These are phyloP conservation scores for Hirtodrosophila confusa DNA, from an alignment of 2,888 invertebrate species.

Conservation along the genomic window DNA sequence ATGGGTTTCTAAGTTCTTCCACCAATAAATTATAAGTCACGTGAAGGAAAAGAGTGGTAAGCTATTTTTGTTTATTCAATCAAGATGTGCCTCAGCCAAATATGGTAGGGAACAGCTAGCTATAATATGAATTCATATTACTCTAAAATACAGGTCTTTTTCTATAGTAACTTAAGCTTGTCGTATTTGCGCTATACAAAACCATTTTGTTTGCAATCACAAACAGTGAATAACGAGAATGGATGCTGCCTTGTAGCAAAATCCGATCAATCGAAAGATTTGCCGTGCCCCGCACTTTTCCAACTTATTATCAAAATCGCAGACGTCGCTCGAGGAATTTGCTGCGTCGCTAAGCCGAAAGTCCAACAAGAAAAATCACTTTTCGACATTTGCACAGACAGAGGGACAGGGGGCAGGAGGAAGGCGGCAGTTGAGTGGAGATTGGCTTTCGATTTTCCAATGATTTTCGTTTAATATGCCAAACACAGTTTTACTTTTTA, in stretches of 20 bases:
- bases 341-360: conserved; percentile 69
- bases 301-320: conserved; percentile 60
- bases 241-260: conserved; percentile 11
- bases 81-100: too few relatives aligned
- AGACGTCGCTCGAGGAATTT: conserved; percentile 52
- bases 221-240: conserved; percentile 32
- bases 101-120: too few relatives aligned
- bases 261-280: conserved; percentile 45
- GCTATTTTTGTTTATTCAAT: too few relatives aligned
- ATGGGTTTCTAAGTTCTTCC: too few relatives aligned
- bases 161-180: too few relatives aligned
- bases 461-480: conserved; percentile 68
- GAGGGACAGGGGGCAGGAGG: neutral
- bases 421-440: conserved; percentile 26
- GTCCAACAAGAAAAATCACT: conserved; percentile 78
- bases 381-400: conserved; percentile 45
- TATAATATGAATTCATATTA: too few relatives aligned
- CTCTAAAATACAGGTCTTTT: too few relatives aligned
- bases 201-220: conserved; percentile 6
- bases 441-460: conserved; percentile 69
- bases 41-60: too few relatives aligned
- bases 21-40: too few relatives aligned
- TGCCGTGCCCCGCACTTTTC: conserved; percentile 17
- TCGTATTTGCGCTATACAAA: neutral
- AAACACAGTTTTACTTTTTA: conserved; percentile 74